Evolutionary conservation across 2,113 vertebrate genomes (phyloP).

Genomic region (Tragelaphus imberbis): DNA sequence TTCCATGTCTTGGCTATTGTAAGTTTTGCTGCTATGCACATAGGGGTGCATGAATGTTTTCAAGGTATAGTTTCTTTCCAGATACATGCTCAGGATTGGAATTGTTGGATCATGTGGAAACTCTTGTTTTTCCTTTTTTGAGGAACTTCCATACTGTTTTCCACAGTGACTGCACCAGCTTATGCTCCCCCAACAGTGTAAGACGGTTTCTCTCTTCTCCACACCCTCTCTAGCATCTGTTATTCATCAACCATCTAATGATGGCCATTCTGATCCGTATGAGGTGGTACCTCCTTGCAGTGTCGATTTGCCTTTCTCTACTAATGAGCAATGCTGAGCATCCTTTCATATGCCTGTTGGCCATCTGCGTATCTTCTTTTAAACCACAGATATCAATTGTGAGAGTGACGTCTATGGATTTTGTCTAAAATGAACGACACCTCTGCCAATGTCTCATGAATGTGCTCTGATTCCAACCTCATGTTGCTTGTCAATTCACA

Average conservation of each 20-base stretch:
- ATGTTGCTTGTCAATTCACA: rapidly evolving
- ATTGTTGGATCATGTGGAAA: background rate
- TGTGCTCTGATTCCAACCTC: background rate
- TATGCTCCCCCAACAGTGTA: rapidly evolving
- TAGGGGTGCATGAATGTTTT: no score
- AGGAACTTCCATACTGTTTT: rapidly evolving
- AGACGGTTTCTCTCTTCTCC: background rate
- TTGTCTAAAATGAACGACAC: background rate
- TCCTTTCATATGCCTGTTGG: background rate
- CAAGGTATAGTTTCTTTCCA: background rate
- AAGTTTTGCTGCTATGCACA: no score
- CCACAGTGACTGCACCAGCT: rapidly evolving
- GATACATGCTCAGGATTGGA: rapidly evolving
- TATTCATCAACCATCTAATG: background rate
- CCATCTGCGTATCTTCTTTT: background rate
- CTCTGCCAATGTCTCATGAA: no score
- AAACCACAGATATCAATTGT: background rate
- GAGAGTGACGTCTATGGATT: background rate
- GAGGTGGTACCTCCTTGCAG: background rate
- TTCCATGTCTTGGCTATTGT: no score
- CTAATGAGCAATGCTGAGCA: background rate
- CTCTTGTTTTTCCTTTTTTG: background rate
- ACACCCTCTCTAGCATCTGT: rapidly evolving
- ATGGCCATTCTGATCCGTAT: rapidly evolving
- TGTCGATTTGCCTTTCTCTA: background rate